These are phyloP conservation scores for Lepidostoma basale DNA, from an alignment of 1,140 invertebrate genomes.

Conservation along the genomic window DNA sequence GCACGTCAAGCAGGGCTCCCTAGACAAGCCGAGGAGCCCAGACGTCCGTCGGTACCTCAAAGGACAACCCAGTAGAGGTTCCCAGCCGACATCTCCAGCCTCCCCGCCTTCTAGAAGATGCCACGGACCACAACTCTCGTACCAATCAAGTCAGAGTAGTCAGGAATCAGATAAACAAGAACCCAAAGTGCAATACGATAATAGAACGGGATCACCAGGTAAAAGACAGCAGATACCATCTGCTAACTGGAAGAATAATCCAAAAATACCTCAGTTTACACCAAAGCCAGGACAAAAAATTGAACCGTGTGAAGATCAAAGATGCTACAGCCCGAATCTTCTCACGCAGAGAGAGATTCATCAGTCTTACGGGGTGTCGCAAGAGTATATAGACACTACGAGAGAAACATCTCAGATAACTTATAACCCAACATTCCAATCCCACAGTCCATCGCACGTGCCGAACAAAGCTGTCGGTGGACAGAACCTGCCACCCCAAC, in stretches of 20 bases:
- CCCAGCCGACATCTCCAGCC: slow-evolving; percentile 49
- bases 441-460: slow-evolving; percentile 57
- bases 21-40: slow-evolving; percentile 22
- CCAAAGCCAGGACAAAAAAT: slow-evolving; percentile 49
- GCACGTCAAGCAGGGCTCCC: slow-evolving; percentile 24
- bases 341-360: slow-evolving; percentile 50
- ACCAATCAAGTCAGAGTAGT: slow-evolving; percentile 46
- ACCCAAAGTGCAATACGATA: slow-evolving; percentile 50
- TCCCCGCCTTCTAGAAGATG: slow-evolving; percentile 53
- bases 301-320: slow-evolving; percentile 48
- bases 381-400: slow-evolving; percentile 46
- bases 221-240: slow-evolving; percentile 57
- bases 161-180: slow-evolving; percentile 52
- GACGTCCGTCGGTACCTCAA: slow-evolving; percentile 33
- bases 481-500: slow-evolving; percentile 48
- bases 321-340: slow-evolving; percentile 47
- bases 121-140: slow-evolving; percentile 46
- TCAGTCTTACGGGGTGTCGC: slow-evolving; percentile 43
- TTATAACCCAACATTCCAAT: slow-evolving; percentile 62
- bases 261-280: slow-evolving; percentile 56
- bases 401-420: slow-evolving; percentile 58
- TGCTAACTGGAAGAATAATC: slow-evolving; percentile 56
- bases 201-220: slow-evolving; percentile 54
- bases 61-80: slow-evolving; percentile 38
- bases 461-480: slow-evolving; percentile 47